phyloP scores from a whole-genome alignment of 2,113 vertebrate species.

The Gambusia affinis region DNA sequence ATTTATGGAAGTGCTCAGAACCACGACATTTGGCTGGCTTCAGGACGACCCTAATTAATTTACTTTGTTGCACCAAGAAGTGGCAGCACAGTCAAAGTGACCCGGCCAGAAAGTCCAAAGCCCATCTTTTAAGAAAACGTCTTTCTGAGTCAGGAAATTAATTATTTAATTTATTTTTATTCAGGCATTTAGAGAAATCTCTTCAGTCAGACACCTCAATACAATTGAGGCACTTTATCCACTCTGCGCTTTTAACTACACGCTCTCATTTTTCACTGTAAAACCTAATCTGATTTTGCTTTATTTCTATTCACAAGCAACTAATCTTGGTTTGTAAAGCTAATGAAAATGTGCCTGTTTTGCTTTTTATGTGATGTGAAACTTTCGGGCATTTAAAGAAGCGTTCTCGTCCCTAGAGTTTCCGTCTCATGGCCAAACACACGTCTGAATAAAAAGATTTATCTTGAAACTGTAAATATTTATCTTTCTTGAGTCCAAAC shows the following conservation, averaged over 20 bases:
- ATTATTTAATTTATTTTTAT: not conserved
- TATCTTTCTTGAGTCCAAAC: slow-evolving; percentile 2
- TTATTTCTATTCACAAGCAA: not conserved
- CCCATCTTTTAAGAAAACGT: not conserved
- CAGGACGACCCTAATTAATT: no score
- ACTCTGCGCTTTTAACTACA: not conserved
- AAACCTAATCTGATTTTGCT: not conserved
- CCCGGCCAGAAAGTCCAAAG: not conserved
- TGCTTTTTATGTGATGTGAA: no score
- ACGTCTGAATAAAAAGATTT: not conserved
- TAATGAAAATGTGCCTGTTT: not conserved
- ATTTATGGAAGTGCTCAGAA: no score
- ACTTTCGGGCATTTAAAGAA: not conserved
- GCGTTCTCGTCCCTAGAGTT: not conserved
- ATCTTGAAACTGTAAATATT: slow-evolving; percentile 6
- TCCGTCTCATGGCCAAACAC: not conserved
- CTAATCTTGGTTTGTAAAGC: not conserved
- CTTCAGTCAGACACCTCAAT: not conserved
- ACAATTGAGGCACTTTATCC: not conserved
- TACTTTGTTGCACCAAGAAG: not conserved
- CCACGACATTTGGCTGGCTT: no score
- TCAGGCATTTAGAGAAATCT: not conserved
- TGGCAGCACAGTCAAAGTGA: not conserved
- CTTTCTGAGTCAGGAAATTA: not conserved
- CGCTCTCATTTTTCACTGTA: not conserved